A percentile compares a stretch with the other conserved stretches of the same genome.
phyloP scores from a whole-genome alignment of 2,113 vertebrate genomes.

The Microcebus griseorufus region DNA sequence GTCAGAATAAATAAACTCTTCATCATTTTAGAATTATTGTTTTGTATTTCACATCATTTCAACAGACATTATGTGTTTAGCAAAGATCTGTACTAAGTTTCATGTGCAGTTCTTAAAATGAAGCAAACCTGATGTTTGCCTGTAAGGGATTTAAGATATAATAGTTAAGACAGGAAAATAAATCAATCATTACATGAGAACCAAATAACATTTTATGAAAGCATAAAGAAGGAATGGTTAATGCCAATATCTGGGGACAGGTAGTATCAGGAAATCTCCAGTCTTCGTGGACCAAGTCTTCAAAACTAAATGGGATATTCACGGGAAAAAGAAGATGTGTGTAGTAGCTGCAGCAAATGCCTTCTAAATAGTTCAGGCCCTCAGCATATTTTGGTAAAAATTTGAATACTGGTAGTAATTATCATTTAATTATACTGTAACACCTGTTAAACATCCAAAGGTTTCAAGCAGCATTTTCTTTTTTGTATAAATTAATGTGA shows the following conservation, averaged over 20 bases:
- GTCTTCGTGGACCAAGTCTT: not conserved
- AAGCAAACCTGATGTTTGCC: not conserved
- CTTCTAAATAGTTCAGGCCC: not conserved
- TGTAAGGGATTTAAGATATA: not conserved
- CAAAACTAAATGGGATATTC: not conserved
- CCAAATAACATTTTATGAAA: not conserved
- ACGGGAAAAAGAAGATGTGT: not conserved
- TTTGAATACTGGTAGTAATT: not conserved
- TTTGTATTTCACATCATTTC: conserved; percentile 6
- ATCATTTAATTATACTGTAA: not conserved
- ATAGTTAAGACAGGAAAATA: not conserved
- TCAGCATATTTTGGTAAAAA: not conserved
- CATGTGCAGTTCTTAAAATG: not conserved
- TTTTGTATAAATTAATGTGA: conserved; percentile 24
- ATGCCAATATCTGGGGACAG: not conserved
- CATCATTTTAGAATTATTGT: not conserved
- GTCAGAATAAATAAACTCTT: not conserved
- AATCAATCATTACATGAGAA: not conserved
- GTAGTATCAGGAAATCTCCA: not conserved
- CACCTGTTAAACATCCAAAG: not conserved
- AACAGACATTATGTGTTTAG: not conserved
- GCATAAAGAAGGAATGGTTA: not conserved
- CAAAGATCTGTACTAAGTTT: not conserved
- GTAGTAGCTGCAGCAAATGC: not conserved
- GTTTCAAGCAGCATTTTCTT: conserved; percentile 1